Evolutionary conservation across 2,888 invertebrate species (phyloP), one percentile per base, ranked within the genome.

Genomic region (Melinopterus prodromus): DNA sequence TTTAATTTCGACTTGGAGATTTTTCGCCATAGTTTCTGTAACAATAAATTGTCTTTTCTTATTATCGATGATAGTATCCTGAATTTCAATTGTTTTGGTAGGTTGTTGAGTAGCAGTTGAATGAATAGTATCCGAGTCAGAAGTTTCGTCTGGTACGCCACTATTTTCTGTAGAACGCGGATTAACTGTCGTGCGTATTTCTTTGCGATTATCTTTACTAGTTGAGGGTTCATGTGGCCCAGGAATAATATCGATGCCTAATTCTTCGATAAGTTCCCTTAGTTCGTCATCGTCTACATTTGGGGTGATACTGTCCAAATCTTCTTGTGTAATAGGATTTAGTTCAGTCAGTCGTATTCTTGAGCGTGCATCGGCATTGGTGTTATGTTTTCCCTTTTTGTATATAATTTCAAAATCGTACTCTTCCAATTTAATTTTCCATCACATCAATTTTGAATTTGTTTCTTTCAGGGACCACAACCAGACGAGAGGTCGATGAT

Each of bases 361-460:
- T 7, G 75, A 79, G 35, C 79, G n/a, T 5, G 80, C 79, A 15
- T 80, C 81, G 4, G 81, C 81, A 16, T 80, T 80, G 14, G 70
- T 71, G 79, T 80, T 80, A 71, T 76, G 35, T 26, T 78, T 79
- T 9, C 79, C 79, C n/a, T 78, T 76, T 70, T 80, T 81, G 14
- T 81, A 80, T 16, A 77, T n/a, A 5, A 81, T 71, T 6, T 78
- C 80, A 53, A 74, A 82, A 69, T 80, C 70, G n/a, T n/a, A n/a
- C n/a, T n/a, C n/a, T n/a, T n/a, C n/a, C n/a, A n/a, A n/a, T n/a
- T n/a, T n/a, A n/a, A n/a, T n/a, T n/a, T n/a, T n/a, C n/a, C n/a
- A n/a, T n/a, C n/a, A n/a, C n/a, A n/a, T n/a, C n/a, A n/a, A n/a
- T n/a, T n/a, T n/a, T n/a, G n/a, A n/a, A n/a, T n/a, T n/a, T n/a